Evolutionary conservation across 2,888 invertebrate species (phyloP), one percentile per base, ranked within the genome.

Genomic region (Drosophila buzzatii): DNA sequence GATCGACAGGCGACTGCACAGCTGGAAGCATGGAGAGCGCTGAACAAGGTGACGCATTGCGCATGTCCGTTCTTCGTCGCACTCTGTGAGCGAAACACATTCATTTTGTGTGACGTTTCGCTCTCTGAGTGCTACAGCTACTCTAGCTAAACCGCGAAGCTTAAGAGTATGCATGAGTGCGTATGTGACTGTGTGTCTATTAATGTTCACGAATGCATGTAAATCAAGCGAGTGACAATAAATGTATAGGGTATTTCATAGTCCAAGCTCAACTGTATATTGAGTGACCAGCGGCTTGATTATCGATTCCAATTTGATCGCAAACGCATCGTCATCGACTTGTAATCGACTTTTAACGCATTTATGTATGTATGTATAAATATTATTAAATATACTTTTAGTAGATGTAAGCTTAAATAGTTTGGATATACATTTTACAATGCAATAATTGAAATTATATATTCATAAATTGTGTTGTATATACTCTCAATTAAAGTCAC

Each of bases 1-100:
- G 78, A 78, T 78, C 78, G 71, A 33, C 76, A 76, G 67, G 67
- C 77, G 51, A 44, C 47, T 44, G 18, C 60, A 76, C 78, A 78
- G 80, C 77, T 78, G 78, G 60, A 61, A 61, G 60, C 76, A 76
- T 80, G 76, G 58, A 52, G 42, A 35, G 16, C 33, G 47, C 41
- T 35, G 18, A 55, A 70, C 53, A 44, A 80, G 81, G 67, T 80
- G 35, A 45, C 65, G 41, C 56, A 64, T 35, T 57, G 67, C 63
- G 76, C 71, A 77, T 52, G 57, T 27, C 58, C 35, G 23, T 23
- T 55, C 41, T n/a, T 56, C 20, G 16, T 20, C 47, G 18, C 37
- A 20, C 61, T 66, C 51, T 14, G 16, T 42, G 16, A 58, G 61
- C 37, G 31, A 23, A 56, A 35, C 51, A 42, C 55, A 44, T n/a